Evolutionary conservation across 2,797 vertebrate genomes (phyloP).

Genomic region (Xerus rutilus): DNA sequence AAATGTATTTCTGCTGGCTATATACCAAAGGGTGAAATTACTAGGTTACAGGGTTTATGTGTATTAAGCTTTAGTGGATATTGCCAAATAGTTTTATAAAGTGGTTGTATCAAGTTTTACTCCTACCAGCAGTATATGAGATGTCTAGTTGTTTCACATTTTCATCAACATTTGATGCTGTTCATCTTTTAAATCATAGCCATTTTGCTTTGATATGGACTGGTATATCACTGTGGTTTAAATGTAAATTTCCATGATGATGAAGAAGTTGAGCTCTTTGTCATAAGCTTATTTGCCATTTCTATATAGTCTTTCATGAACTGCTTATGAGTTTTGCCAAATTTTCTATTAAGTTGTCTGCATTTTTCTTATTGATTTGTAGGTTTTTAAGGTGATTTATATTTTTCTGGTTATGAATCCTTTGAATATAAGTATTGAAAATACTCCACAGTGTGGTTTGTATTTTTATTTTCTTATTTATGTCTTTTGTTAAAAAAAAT

Average conservation of each 20-base stretch:
- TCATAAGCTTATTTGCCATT: background rate
- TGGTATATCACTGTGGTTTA: background rate
- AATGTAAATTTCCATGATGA: conserved; percentile 19
- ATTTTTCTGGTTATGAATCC: background rate
- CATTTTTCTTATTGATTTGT: background rate
- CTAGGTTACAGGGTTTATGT: too few relatives aligned
- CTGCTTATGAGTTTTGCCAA: background rate
- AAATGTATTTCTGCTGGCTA: background rate
- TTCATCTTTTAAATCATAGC: background rate
- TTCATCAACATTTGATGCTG: background rate
- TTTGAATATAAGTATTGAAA: background rate
- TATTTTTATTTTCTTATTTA: background rate
- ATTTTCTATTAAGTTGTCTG: background rate
- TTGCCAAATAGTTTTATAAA: background rate
- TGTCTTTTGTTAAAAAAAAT: background rate
- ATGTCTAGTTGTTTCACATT: background rate
- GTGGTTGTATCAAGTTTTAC: background rate
- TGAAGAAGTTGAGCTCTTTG: background rate
- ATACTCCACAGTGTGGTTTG: background rate
- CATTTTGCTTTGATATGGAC: background rate
- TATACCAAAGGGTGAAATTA: background rate
- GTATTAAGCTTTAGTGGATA: background rate
- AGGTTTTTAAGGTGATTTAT: conserved; percentile 10
- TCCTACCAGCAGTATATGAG: background rate
- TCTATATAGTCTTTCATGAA: background rate